Evolutionary conservation across 1,140 invertebrate species (phyloP).

Genomic region (Bombyx mandarina): DNA sequence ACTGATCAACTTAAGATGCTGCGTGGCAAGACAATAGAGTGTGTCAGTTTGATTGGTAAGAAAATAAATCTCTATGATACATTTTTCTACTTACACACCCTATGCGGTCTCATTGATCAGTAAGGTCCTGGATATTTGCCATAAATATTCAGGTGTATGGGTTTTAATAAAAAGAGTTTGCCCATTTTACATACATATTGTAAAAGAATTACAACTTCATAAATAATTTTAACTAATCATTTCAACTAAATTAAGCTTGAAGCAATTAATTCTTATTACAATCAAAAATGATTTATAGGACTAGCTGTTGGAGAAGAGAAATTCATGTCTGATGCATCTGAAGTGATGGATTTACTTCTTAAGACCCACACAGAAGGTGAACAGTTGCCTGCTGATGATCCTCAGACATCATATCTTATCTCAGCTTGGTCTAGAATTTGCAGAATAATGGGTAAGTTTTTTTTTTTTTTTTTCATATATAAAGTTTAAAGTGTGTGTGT

Average conservation of each 20-base stretch:
- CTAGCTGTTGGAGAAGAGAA: slow-evolving; percentile 97
- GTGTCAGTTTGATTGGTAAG: slow-evolving; percentile 95
- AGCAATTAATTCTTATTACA: background rate
- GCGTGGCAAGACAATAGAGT: slow-evolving; percentile 97
- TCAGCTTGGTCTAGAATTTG: slow-evolving; percentile 99
- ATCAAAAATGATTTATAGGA: slow-evolving; percentile 29
- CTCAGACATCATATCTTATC: slow-evolving; percentile 97
- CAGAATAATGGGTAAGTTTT: slow-evolving; percentile 88
- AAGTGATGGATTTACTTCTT: slow-evolving; percentile 96
- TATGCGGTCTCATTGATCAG: too few relatives aligned
- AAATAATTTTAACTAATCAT: too few relatives aligned
- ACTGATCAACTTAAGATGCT: slow-evolving; percentile 90
- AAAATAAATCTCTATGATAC: background rate
- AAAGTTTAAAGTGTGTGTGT: background rate
- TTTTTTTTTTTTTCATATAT: slow-evolving; percentile 3
- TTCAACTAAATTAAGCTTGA: too few relatives aligned
- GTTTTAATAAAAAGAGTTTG: too few relatives aligned
- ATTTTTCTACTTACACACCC: too few relatives aligned
- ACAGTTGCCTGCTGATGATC: slow-evolving; percentile 92
- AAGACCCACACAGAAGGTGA: slow-evolving; percentile 90
- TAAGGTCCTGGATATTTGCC: too few relatives aligned
- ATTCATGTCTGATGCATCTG: slow-evolving; percentile 93
- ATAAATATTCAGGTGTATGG: too few relatives aligned
- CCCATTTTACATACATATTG: too few relatives aligned
- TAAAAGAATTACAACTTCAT: too few relatives aligned